These are phyloP conservation scores for Chrysomela aeneicollis DNA, from an alignment of 2,888 invertebrate species.

Conservation along the genomic window DNA sequence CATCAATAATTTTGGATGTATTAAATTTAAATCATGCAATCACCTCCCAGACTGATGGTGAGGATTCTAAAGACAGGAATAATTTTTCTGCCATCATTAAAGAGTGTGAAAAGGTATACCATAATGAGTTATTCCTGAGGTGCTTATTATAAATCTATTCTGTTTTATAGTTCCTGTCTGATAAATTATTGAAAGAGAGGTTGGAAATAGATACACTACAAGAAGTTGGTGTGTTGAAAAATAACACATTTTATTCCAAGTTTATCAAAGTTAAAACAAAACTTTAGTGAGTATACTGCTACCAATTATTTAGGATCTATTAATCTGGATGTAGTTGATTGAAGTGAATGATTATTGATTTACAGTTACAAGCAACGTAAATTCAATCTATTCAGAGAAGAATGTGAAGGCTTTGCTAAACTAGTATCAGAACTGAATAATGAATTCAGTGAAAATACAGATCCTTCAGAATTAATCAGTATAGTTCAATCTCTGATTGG, in stretches of 20 bases:
- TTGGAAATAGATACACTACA: constrained; percentile 93
- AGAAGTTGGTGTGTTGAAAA: constrained; percentile 89
- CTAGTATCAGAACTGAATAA: constrained; percentile 93
- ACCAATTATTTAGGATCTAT: too few species aligned
- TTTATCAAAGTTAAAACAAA: constrained; percentile 98
- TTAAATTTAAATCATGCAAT: constrained; percentile 87
- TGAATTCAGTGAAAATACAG: constrained; percentile 71
- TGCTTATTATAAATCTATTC: constrained; percentile 23
- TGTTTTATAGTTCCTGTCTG: constrained; percentile 71
- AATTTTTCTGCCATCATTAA: constrained; percentile 81
- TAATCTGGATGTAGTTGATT: background rate
- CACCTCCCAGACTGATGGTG: constrained; percentile 70
- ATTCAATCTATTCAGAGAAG: constrained; percentile 97
- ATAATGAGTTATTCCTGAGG: background rate
- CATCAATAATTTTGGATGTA: constrained; percentile 85
- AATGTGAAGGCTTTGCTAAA: constrained; percentile 99
- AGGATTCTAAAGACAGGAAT: constrained; percentile 71
- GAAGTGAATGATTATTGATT: constrained; percentile 44
- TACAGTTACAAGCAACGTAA: constrained; percentile 98
- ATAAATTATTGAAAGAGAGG: constrained; percentile 88
- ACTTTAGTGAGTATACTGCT: constrained; percentile 82
- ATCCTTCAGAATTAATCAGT: constrained; percentile 78
- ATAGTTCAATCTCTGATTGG: constrained; percentile 94
- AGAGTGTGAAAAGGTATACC: constrained; percentile 77
- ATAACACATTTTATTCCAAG: constrained; percentile 90